These are phyloP conservation scores for Oreocharis arfaki DNA, from an alignment of 2,113 vertebrate species.

Conservation along the genomic window DNA sequence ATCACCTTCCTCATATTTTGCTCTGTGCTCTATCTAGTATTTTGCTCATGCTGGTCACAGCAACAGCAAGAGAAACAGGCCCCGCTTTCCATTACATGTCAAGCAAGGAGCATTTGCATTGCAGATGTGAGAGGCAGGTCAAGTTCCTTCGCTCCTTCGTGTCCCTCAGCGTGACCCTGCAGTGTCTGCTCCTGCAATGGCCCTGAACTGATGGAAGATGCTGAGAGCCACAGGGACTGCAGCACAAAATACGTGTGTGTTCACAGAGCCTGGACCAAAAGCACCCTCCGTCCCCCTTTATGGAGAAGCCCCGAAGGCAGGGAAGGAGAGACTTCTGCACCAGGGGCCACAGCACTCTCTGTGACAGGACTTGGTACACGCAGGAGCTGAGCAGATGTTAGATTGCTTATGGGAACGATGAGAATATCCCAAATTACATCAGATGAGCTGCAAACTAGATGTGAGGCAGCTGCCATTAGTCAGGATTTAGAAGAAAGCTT, in stretches of 20 bases:
- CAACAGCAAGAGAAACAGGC: neutral
- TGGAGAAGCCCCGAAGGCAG: neutral
- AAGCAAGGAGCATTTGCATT: neutral
- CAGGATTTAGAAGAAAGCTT: neutral
- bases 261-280: neutral
- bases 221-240: neutral
- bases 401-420: neutral
- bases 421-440: neutral
- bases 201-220: neutral
- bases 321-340: neutral
- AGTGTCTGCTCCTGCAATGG: neutral
- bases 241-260: neutral
- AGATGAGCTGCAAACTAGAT: neutral
- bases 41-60: neutral
- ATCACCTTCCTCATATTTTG: neutral
- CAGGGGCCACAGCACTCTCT: neutral
- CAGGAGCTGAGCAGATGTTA: neutral
- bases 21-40: neutral
- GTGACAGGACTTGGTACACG: neutral
- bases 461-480: neutral
- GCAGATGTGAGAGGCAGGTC: neutral
- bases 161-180: fast-evolving
- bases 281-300: neutral
- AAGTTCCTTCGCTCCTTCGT: fast-evolving
- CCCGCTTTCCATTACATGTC: neutral